These are phyloP conservation scores for Lepeophtheirus salmonis DNA, from an alignment of 1,140 invertebrate genomes.

Conservation along the genomic window DNA sequence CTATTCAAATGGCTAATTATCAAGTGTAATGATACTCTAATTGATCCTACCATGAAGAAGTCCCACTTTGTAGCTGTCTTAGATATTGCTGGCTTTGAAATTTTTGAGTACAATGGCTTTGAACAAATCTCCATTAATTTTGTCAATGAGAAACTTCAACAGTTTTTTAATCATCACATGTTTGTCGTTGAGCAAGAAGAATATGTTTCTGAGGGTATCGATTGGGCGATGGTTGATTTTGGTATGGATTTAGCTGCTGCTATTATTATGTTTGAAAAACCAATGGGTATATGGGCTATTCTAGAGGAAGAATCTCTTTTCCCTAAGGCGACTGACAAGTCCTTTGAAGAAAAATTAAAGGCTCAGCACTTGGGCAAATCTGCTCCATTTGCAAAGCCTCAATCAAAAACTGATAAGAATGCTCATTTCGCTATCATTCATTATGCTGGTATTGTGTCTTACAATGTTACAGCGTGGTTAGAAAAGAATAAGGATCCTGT, in stretches of 20 bases:
- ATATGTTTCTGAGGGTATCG: slow-evolving; percentile 34
- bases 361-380: slow-evolving; percentile 31
- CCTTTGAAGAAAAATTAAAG: slow-evolving; percentile 26
- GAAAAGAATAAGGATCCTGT: slow-evolving; percentile 99
- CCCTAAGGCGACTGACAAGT: slow-evolving; percentile 32
- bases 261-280: slow-evolving; percentile 26
- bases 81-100: slow-evolving; percentile 99
- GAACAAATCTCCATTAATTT: slow-evolving; percentile 43
- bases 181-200: slow-evolving; percentile 48
- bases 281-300: slow-evolving; percentile 29
- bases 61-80: slow-evolving; percentile 98
- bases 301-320: slow-evolving; percentile 28
- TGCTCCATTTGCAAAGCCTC: slow-evolving; percentile 29
- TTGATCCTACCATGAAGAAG: slow-evolving; percentile 86
- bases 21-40: slow-evolving; percentile 91
- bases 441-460: slow-evolving; percentile 85
- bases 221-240: slow-evolving; percentile 26
- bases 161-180: slow-evolving; percentile 60
- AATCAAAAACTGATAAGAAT: slow-evolving; percentile 54
- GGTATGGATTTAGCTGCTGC: slow-evolving; percentile 17
- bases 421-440: slow-evolving; percentile 97
- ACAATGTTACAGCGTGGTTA: slow-evolving; percentile 94
- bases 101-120: slow-evolving; percentile 61
- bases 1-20: slow-evolving; percentile 92
- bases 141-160: slow-evolving; percentile 44